Evolutionary conservation across 37 sponge, comb jelly and placozoan genomes (phyloP), one percentile per base, ranked within the genome.

Genomic region (Ephydatia muelleri): DNA sequence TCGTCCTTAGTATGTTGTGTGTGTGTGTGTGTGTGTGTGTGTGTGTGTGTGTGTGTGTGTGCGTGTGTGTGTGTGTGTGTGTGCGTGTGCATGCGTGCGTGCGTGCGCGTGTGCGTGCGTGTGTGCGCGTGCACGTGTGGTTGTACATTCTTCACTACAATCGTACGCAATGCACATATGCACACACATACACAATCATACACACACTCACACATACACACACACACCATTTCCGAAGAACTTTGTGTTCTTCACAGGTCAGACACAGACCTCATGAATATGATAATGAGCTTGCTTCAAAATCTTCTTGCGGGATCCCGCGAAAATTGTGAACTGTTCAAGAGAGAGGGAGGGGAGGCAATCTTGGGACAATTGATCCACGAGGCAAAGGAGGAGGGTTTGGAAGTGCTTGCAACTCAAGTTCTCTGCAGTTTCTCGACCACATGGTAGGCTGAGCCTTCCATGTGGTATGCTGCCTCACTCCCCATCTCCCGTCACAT

Each of bases 1-100:
- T 71, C 25, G 40, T 70, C 4, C 47, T 82, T n/a, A 68, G 89
- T 82, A 70, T 73, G 66, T 28, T 16, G 47, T 8, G 47, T 43
- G 47, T 43, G 47, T 43, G 47, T 57, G 16, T 57, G 57, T 57
- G 57, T 57, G 57, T 57, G 57, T 57, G 57, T 57, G 57, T 57
- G 19, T 57, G 57, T 57, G 57, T 57, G 57, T 57, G 57, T 57
- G 57, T 57, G 57, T 57, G 57, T 57, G 16, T 19, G 9, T 57
- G 1, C 19, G 43, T n/a, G n/a, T n/a, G n/a, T 16, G 47, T 8
- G 47, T 43, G 47, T 43, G 47, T 43, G 47, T 57, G 16, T 57
- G 57, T 57, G 57, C 16, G 57, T 57, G 57, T 57, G 57, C 16
- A 21, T 57, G 19, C 16, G 57, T 57, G 57, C 16, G 57, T 57